A percentile compares a stretch with the other conserved stretches of the same genome.
phyloP scores from a whole-genome alignment of 2,797 vertebrate species.

The Calcarius lapponicus region DNA sequence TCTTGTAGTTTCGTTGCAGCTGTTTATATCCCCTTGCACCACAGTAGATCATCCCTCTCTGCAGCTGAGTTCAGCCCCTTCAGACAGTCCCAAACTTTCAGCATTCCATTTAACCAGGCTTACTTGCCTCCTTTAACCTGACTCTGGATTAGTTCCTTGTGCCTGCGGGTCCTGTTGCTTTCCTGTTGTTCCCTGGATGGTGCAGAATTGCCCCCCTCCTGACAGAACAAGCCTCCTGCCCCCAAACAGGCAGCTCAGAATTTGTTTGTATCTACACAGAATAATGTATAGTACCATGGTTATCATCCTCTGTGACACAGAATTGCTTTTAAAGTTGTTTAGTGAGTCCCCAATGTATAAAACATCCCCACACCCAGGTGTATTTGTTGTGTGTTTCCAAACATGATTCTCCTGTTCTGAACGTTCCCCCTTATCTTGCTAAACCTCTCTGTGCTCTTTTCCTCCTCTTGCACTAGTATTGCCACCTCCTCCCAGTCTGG shows the following conservation, averaged over 20 bases:
- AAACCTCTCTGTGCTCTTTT: neutral
- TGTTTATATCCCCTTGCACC: neutral
- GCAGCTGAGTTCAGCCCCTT: neutral
- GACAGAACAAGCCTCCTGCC: neutral
- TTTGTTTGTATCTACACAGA: neutral
- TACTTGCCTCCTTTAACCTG: neutral
- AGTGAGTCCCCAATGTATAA: neutral
- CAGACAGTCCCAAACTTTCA: neutral
- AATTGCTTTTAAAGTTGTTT: neutral
- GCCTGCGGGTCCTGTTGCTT: neutral
- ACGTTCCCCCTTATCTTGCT: neutral
- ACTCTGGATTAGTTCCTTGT: neutral
- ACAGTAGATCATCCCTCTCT: neutral
- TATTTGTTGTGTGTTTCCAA: neutral
- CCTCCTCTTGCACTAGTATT: neutral
- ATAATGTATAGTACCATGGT: neutral
- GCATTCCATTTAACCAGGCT: neutral
- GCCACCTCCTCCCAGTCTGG: slow-evolving; percentile 36
- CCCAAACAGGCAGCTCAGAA: neutral
- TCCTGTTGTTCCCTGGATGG: neutral
- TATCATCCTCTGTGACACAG: neutral
- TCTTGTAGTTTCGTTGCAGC: neutral
- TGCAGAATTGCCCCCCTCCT: neutral
- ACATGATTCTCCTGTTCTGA: neutral
- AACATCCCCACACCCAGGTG: neutral